These are phyloP conservation scores for Neodiprion lecontei DNA, from an alignment of 1,140 invertebrate species.

Conservation along the genomic window DNA sequence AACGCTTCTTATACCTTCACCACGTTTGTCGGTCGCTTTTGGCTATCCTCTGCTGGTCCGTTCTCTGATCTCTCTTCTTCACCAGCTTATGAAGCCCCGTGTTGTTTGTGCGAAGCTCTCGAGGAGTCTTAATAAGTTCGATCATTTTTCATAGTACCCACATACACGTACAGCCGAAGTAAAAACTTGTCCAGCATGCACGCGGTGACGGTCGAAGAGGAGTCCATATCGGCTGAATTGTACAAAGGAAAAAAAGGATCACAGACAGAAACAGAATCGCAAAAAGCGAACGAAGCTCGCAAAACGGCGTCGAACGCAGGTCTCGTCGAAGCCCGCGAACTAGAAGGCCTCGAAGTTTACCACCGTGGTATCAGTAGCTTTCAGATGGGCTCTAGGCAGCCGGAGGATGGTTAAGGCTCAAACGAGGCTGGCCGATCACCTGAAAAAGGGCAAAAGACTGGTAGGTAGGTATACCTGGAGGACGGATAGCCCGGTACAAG, in stretches of 20 bases:
- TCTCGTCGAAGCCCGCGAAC: too few relatives aligned
- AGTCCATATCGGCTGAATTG: not conserved
- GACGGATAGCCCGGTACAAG: too few relatives aligned
- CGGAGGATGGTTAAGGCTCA: not conserved
- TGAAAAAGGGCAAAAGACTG: slow-evolving; percentile 3
- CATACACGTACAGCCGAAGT: not conserved
- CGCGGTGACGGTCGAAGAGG: not conserved
- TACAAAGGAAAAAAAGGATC: not conserved
- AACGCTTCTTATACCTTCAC: too few relatives aligned
- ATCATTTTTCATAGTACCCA: not conserved
- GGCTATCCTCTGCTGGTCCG: too few relatives aligned
- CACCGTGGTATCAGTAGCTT: not conserved
- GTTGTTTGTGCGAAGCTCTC: not conserved
- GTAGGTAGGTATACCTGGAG: not conserved
- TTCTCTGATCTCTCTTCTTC: too few relatives aligned
- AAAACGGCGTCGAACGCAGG: too few relatives aligned
- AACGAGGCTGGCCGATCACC: not conserved
- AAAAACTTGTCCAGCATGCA: not conserved
- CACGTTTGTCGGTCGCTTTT: too few relatives aligned
- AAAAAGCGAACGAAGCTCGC: too few relatives aligned
- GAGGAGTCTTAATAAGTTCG: not conserved
- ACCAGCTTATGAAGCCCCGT: not conserved
- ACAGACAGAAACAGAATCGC: too few relatives aligned
- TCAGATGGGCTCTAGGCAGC: not conserved
- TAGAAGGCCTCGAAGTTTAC: not conserved